Conservation (phyloP, 1,140 invertebrate genomes). For the Drosophila prosaltans region DNA sequence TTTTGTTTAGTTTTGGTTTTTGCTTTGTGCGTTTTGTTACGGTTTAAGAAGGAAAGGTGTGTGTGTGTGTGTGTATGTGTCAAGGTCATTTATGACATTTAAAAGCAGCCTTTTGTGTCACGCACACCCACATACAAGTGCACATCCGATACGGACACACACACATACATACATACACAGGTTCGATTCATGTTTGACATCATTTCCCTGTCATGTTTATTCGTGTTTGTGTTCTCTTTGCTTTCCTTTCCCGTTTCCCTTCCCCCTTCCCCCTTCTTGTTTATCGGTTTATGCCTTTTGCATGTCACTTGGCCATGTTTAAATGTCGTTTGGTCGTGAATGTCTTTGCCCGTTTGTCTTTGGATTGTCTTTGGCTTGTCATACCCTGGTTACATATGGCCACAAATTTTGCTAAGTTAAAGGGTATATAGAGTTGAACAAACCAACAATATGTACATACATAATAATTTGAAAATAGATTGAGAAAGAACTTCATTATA, state of each 20-base stretch:
- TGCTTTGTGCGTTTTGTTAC: slow-evolving; percentile 33
- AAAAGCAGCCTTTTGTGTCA: slow-evolving; percentile 59
- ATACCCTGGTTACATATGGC: not conserved
- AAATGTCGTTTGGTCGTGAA: slow-evolving; percentile 50
- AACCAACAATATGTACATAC: no score
- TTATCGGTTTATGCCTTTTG: slow-evolving; percentile 49
- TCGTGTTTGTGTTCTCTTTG: slow-evolving; percentile 35
- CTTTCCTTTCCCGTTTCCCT: not conserved
- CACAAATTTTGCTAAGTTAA: not conserved
- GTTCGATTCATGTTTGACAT: slow-evolving; percentile 66
- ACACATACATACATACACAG: slow-evolving; percentile 21
- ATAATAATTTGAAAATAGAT: no score
- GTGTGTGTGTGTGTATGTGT: slow-evolving; percentile 61
- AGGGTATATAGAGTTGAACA: not conserved
- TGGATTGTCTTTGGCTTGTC: not conserved
- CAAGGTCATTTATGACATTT: slow-evolving; percentile 75
- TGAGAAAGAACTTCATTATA: no score
- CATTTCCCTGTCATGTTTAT: slow-evolving; percentile 69
- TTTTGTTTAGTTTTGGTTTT: slow-evolving; percentile 49
- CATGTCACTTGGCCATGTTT: slow-evolving; percentile 77
- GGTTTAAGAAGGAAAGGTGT: slow-evolving; percentile 64
- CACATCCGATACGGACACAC: slow-evolving; percentile 27
- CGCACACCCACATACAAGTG: slow-evolving; percentile 21
- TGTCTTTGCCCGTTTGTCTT: slow-evolving; percentile 9
- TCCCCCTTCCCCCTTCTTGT: slow-evolving; percentile 20